These are phyloP conservation scores for Propithecus deckenii DNA, from an alignment of 2,797 vertebrate genomes.

Conservation along the genomic window DNA sequence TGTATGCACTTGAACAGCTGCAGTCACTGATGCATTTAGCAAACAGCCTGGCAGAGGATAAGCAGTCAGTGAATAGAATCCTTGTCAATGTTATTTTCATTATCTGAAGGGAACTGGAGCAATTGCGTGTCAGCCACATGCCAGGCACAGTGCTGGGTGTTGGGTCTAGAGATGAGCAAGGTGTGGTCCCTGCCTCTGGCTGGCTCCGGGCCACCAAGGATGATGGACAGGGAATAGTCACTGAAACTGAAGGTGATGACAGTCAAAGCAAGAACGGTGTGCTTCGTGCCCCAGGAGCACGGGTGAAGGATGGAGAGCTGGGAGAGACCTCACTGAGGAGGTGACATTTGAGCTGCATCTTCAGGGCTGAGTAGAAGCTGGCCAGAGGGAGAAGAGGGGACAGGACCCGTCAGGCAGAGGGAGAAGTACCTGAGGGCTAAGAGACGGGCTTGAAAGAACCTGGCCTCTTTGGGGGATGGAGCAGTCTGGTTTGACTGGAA, in stretches of 20 bases:
- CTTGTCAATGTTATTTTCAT: background rate
- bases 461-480: background rate
- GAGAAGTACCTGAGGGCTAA: background rate
- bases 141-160: background rate
- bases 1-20: background rate
- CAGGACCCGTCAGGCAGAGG: fast-evolving
- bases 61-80: background rate
- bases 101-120: background rate
- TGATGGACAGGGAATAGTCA: fast-evolving
- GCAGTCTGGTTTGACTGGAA: background rate
- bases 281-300: background rate
- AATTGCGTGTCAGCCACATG: fast-evolving
- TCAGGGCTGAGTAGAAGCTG: background rate
- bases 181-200: background rate
- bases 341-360: background rate
- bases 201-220: background rate
- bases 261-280: fast-evolving
- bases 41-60: background rate
- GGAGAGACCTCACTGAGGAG: background rate
- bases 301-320: background rate
- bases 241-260: background rate
- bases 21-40: background rate
- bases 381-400: background rate
- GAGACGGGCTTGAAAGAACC: fast-evolving
- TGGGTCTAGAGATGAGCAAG: background rate